Evolutionary conservation across 2,113 vertebrate species (phyloP), one percentile per base, ranked within the genome.

Genomic region (Phodopus roborovskii): DNA sequence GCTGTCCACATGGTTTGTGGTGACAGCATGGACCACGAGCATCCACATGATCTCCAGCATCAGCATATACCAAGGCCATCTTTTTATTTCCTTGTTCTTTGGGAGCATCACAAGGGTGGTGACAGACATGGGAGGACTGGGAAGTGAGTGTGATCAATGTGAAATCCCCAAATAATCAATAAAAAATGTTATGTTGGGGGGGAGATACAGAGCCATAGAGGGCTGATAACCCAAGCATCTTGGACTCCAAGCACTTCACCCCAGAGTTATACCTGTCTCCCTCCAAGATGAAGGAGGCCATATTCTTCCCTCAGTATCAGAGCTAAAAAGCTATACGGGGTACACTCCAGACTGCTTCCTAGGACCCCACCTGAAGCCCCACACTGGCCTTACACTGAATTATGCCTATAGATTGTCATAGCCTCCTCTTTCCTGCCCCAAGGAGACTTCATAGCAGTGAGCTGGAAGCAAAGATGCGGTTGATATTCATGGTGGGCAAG

Each of bases 261-360:
- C 7, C 30, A 66, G 0, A 2, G 15, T n/a, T n/a, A 2, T 19
- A 9, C 39, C 39, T 7, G 10, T 0, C 82, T 75, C 24, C 75
- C 48, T 15, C 13, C 6, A 3, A 42, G 26, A 56, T 42, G 42
- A n/a, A 0, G 15, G 58, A 68, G 33, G 11, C 75, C 16, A n/a
- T 17, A 36, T 53, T 87, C n/a, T 73, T 64, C 28, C 22, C 62
- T 88, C 50, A 1, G 33, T 53, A 30, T 2, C 68, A 45, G 45
- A 77, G 56, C 11, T 39, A 2, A 68, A 70, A 66, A 20, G 22
- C 30, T 60, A 48, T 60, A 26, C 19, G 36, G 1, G 42, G 11
- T 64, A 28, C 12, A 24, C 24, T 12, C 16, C 24, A 50, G 30
- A n/a, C 24, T 71, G 39, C 7, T n/a, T 17, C 2, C 1, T 22